Percentiles rank a stretch among this genome's conserved stretches.
These are phyloP conservation scores for Aplodontia rufa DNA, from an alignment of 2,113 vertebrate genomes.

Conservation along the genomic window DNA sequence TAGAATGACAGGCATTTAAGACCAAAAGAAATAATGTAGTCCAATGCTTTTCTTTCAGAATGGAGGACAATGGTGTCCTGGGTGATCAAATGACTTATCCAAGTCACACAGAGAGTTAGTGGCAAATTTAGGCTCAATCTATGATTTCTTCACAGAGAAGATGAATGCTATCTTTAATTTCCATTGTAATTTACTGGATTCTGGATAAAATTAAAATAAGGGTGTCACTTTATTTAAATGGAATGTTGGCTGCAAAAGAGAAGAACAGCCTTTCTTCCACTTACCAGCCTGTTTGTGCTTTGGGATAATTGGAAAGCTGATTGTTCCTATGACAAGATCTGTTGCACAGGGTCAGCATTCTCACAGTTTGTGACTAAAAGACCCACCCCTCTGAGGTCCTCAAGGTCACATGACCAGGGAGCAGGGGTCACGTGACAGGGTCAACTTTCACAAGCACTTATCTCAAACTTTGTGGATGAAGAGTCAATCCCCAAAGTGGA, in stretches of 20 bases:
- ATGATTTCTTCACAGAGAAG: neutral
- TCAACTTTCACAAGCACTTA: neutral
- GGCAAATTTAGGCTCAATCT: neutral
- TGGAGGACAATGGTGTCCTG: neutral
- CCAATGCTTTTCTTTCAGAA: neutral
- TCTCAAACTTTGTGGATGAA: neutral
- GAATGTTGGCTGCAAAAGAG: neutral
- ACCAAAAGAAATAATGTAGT: neutral
- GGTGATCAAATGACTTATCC: neutral
- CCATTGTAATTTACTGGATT: neutral
- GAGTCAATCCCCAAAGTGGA: neutral
- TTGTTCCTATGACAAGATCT: neutral
- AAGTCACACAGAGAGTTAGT: neutral
- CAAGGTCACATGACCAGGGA: neutral
- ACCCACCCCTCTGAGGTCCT: neutral
- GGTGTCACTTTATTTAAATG: neutral
- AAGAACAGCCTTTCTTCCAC: fast-evolving
- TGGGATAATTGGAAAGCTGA: neutral
- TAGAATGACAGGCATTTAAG: neutral
- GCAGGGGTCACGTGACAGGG: no score
- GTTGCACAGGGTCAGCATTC: neutral
- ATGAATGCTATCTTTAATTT: neutral
- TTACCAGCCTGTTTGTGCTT: fast-evolving
- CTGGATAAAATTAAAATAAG: neutral
- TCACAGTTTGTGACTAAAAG: neutral